Percentiles rank a stretch among this genome's conserved stretches.
Evolutionary conservation across 1,140 invertebrate genomes (phyloP).

Genomic region (Ceratoteleas bidentatus): DNA sequence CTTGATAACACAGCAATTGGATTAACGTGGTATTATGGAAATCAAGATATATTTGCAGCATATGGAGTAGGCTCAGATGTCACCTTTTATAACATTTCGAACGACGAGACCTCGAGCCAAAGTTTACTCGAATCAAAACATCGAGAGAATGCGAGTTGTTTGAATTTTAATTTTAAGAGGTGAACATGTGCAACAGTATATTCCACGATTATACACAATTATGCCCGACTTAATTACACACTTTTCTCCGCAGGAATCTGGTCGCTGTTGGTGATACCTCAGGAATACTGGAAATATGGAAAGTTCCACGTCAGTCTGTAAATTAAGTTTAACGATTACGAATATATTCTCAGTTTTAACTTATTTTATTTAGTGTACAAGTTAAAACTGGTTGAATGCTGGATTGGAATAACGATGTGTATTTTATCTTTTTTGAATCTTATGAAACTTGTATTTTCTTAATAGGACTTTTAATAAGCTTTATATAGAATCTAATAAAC

Average conservation of each 20-base stretch:
- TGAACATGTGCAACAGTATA: constrained; percentile 33
- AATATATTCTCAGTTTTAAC: neutral
- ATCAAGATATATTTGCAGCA: constrained; percentile 73
- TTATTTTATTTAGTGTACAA: neutral
- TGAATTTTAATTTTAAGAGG: constrained; percentile 77
- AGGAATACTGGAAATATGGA: constrained; percentile 77
- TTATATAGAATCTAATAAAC: no score
- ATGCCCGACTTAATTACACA: constrained; percentile 1
- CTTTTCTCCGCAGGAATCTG: constrained; percentile 73
- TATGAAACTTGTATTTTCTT: no score
- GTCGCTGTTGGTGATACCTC: constrained; percentile 72
- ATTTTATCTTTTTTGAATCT: no score
- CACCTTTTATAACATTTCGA: constrained; percentile 73
- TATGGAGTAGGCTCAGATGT: constrained; percentile 73
- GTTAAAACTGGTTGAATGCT: no score
- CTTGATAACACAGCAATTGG: constrained; percentile 74
- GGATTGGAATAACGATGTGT: no score
- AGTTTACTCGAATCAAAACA: constrained; percentile 70
- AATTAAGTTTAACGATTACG: constrained; percentile 16
- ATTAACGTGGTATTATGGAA: constrained; percentile 73
- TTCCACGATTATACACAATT: neutral
- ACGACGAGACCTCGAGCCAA: constrained; percentile 66
- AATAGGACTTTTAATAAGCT: no score
- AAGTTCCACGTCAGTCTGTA: constrained; percentile 72
- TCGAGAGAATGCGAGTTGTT: constrained; percentile 71